Base-by-base conservation (phyloP, 2,797 vertebrate species). In the Ficedula albicollis region DNA sequence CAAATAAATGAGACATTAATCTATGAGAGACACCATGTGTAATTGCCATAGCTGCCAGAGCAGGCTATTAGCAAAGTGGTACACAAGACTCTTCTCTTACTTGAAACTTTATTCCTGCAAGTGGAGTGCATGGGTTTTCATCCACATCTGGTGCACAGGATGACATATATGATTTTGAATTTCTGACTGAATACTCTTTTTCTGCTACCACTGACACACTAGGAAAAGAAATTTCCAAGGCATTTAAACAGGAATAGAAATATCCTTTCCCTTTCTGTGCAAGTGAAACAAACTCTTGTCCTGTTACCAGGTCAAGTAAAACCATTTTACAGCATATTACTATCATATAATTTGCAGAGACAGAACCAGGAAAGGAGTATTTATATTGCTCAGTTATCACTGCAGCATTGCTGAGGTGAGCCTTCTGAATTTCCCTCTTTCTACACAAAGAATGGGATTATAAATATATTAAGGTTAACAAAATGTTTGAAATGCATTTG, bases 1-100 rank as follows among this genome's bases (percentile, higher is more conserved):
- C 63, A 97, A 95, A 96, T 90, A 97, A 96, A 96, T 96, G 90
- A 96, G 93, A 97, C 19, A 55, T 88, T 29, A 30, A 34, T 66
- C 69, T 74, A n/a, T 81, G 93, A 89, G 36, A 34, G 84, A 94
- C 82, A 95, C 51, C 22, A 48, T 34, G 41, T 87, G 93, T 84
- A 86, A 72, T 14, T 88, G 86, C 52, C 59, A 4, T 44, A 52
- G 63, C 81, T 96, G 83, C 79, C 41, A 87, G 44, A 43, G 68
- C 21, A 93, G 72, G n/a, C 52, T 85, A 82, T 49, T 69, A 78
- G 23, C 46, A 93, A 82, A 52, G 60, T 69, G 73, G 22, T 52
- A 54, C 87, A 13, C 66, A 95, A 68, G 39, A 19, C 48, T 90
- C 26, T 75, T 52, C 36, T 83, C 22, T 70, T 67, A 64, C 32